Evolutionary conservation across 2,888 invertebrate species (phyloP).

Genomic region (Phania funesta): DNA sequence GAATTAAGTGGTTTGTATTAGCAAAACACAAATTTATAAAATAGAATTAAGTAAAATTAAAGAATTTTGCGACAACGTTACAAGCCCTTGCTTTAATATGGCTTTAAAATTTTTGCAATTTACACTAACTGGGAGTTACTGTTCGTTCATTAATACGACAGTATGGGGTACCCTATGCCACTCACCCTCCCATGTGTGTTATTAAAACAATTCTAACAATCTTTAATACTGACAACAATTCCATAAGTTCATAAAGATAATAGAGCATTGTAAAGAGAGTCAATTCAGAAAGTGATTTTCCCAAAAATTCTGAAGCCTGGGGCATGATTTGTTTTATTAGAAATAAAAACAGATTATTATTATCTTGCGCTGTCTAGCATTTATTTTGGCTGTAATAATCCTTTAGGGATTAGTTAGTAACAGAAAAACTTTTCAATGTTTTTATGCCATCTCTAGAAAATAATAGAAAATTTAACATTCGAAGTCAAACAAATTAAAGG

Average conservation of each 20-base stretch:
- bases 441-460: conserved; percentile 31
- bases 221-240: background rate
- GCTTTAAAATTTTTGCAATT: conserved; percentile 25
- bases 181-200: background rate
- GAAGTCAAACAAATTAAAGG: no score
- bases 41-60: no score
- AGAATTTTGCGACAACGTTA: no score
- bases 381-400: conserved; percentile 25
- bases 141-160: background rate
- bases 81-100: no score
- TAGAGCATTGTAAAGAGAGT: conserved; percentile 57
- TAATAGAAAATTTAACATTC: background rate
- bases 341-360: background rate
- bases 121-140: conserved; percentile 36
- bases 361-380: background rate
- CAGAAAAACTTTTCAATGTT: background rate
- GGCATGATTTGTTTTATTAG: conserved; percentile 56
- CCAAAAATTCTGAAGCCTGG: conserved; percentile 44
- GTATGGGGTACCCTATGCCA: background rate
- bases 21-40: no score
- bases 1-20: background rate
- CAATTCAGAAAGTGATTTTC: conserved; percentile 57
- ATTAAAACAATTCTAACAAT: background rate
- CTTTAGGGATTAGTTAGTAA: conserved; percentile 49
- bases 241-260: conserved; percentile 42